Conservation (phyloP, 2,113 vertebrate species). For the Perognathus longimembris region DNA sequence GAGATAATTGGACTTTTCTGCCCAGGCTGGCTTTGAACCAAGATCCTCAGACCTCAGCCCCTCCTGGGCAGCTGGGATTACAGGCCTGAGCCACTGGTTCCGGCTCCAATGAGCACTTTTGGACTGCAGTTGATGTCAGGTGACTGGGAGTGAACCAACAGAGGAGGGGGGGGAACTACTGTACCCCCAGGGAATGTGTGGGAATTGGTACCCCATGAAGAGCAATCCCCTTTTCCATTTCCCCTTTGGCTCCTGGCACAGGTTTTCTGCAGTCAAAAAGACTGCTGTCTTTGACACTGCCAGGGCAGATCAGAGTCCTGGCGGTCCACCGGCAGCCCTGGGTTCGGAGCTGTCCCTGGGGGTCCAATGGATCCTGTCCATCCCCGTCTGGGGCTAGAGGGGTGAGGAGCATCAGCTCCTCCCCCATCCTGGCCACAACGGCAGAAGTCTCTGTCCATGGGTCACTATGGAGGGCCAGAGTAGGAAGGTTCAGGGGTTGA, state of each 20-base stretch:
- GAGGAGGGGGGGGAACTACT: too few species aligned
- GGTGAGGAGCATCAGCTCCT: neutral
- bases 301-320: neutral
- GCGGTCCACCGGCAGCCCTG: neutral
- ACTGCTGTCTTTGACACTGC: too few species aligned
- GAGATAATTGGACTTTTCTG: too few species aligned
- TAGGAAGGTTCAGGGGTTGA: neutral
- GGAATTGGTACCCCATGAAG: neutral
- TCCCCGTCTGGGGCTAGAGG: too few species aligned
- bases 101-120: neutral
- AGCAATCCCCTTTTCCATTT: neutral
- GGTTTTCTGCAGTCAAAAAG: neutral
- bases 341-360: neutral
- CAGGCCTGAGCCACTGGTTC: too few species aligned
- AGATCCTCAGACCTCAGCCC: too few species aligned
- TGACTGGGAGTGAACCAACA: neutral
- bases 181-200: too few species aligned
- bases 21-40: too few species aligned
- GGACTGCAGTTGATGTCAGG: neutral
- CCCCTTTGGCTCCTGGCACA: neutral
- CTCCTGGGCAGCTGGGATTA: too few species aligned
- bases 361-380: neutral
- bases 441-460: too few species aligned
- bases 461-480: fast-evolving
- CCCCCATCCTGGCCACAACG: fast-evolving